Evolutionary conservation across 1,140 invertebrate genomes (phyloP), one percentile per base, ranked within the genome.

Genomic region (Nixonia krombeini): DNA sequence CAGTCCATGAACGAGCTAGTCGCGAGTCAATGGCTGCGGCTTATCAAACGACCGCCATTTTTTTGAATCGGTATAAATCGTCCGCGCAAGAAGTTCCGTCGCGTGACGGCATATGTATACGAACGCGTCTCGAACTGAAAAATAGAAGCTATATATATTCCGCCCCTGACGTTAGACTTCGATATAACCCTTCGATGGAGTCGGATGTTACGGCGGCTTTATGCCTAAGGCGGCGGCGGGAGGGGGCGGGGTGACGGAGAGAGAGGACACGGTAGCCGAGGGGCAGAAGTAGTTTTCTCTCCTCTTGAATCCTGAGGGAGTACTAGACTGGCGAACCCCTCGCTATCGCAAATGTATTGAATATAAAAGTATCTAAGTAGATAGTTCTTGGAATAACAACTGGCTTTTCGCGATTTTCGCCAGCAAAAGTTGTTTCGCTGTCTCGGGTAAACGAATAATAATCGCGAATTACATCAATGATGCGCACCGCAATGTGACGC

Each of bases 291-390:
- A 69, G 63, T 73, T 75, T 70, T 72, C 45, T 56, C 18, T 46
- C 16, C 12, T 46, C 33, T 26, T 40, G 50, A 72, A 65, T 81
- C 79, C 74, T 79, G 13, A 28, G 79, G 78, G 81, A 81, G 78
- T 81, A 73, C 79, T 77, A 78, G 70, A 80, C 47, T 53, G 70
- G 53, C 38, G 29, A 26, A 47, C 52, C 73, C 65, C 35, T 65
- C 57, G 44, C 49, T 66, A 71, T 76, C 62, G 74, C 77, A 47
- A 76, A 81, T 79, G 79, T 83, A 82, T 83, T 82, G 80, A 83
- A 83, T 83, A 82, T 82, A 82, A 83, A 81, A 82, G 80, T 72
- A 79, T 51, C 75, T 75, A 81, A 82, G 79, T 79, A 81, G 78
- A 82, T 78, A 79, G 73, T 76, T 74, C 69, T 46, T 52, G 51